phyloP scores from a whole-genome alignment of 2,888 invertebrate species.

The Platycheirus rosarum region DNA sequence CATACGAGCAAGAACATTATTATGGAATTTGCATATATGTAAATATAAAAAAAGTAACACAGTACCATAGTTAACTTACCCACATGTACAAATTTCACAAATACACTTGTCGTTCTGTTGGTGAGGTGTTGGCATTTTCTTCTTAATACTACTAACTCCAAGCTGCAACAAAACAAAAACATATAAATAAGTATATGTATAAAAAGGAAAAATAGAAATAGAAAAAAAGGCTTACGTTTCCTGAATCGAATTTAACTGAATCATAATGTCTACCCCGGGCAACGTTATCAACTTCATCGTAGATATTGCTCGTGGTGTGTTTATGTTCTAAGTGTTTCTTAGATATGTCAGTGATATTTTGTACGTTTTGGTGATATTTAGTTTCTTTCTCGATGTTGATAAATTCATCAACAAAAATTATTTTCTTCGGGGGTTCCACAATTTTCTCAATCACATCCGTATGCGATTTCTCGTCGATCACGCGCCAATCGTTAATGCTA shows the following conservation, averaged over 20 bases:
- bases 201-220: slow-evolving; percentile 1
- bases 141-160: slow-evolving; percentile 78
- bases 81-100: slow-evolving; percentile 95
- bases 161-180: slow-evolving; percentile 72
- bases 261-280: slow-evolving; percentile 76
- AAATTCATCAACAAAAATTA: slow-evolving; percentile 81
- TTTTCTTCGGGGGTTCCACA: slow-evolving; percentile 81
- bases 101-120: slow-evolving; percentile 90
- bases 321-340: slow-evolving; percentile 80
- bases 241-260: slow-evolving; percentile 78
- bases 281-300: slow-evolving; percentile 80
- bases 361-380: slow-evolving; percentile 79
- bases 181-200: too few species aligned
- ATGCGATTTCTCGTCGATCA: slow-evolving; percentile 82
- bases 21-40: too few species aligned
- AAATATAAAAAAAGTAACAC: too few species aligned
- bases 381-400: slow-evolving; percentile 82
- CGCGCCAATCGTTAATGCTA: slow-evolving; percentile 82
- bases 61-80: slow-evolving; percentile 91
- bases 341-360: slow-evolving; percentile 79
- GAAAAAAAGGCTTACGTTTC: slow-evolving; percentile 77
- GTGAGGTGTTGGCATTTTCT: slow-evolving; percentile 81
- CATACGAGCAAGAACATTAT: too few species aligned
- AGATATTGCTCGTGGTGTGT: slow-evolving; percentile 80
- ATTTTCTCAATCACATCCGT: slow-evolving; percentile 83